phyloP scores from a whole-genome alignment of 2,797 vertebrate genomes.

The Sphenopsis melanotis region DNA sequence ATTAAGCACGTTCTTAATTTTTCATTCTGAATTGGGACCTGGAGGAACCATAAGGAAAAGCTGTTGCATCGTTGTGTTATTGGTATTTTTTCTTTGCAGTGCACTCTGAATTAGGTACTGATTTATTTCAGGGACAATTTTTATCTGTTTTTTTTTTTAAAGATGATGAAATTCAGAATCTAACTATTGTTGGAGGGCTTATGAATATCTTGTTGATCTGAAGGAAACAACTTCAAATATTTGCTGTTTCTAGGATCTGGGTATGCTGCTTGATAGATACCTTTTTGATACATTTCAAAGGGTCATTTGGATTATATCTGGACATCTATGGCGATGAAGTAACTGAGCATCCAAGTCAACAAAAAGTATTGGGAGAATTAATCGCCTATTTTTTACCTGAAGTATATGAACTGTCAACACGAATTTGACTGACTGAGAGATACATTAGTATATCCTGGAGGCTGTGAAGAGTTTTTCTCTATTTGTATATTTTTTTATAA shows the following conservation, averaged over 20 bases:
- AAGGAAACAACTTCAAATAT: background rate
- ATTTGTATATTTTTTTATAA: background rate
- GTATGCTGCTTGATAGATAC: background rate
- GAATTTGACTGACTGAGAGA: background rate
- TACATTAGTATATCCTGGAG: background rate
- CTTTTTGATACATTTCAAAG: background rate
- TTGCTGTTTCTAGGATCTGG: background rate
- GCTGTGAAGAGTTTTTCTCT: background rate
- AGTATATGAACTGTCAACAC: background rate
- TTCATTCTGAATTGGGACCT: background rate
- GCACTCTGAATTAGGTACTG: background rate
- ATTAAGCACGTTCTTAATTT: background rate
- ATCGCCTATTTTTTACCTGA: fast-evolving
- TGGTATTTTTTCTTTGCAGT: background rate
- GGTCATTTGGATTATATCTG: background rate
- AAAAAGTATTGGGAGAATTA: background rate
- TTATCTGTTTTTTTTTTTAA: background rate
- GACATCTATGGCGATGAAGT: background rate
- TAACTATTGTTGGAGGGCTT: background rate
- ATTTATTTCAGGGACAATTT: background rate
- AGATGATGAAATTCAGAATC: background rate
- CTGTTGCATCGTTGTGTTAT: fast-evolving
- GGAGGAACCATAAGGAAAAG: background rate
- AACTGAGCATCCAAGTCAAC: background rate
- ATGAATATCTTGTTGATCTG: background rate